Evolutionary conservation across 2,113 vertebrate species (phyloP).

Genomic region (Thalassarche chlororhynchos): DNA sequence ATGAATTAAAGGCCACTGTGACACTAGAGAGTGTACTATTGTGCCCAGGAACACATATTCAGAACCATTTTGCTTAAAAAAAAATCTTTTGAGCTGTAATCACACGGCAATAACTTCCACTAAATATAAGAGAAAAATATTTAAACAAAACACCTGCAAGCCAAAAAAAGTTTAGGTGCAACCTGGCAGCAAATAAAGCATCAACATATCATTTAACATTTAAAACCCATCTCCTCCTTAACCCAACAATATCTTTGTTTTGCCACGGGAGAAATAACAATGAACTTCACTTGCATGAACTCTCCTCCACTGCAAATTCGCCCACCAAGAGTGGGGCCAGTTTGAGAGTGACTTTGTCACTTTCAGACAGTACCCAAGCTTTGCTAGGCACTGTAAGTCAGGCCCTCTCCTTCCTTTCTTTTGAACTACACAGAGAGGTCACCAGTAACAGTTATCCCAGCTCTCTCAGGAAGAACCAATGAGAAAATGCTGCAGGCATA

Average conservation of each 20-base stretch:
- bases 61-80: not conserved
- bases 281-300: not conserved
- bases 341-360: not conserved
- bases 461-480: not conserved
- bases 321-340: not conserved
- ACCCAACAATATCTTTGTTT: not conserved
- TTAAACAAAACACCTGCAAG: not conserved
- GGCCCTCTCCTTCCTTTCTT: not conserved
- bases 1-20: not conserved
- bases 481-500: constrained; percentile 42
- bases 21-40: not conserved
- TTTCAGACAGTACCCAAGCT: not conserved
- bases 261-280: not conserved
- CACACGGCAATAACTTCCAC: not conserved
- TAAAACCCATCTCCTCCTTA: not conserved
- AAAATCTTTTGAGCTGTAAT: not conserved
- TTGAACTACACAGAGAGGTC: not conserved
- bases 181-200: not conserved
- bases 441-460: not conserved
- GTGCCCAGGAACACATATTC: not conserved
- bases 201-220: not conserved
- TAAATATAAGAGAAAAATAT: not conserved
- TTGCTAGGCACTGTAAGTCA: not conserved
- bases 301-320: not conserved
- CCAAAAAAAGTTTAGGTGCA: not conserved